phyloP scores from a whole-genome alignment of 2,888 invertebrate genomes.

The Desoria tigrina region DNA sequence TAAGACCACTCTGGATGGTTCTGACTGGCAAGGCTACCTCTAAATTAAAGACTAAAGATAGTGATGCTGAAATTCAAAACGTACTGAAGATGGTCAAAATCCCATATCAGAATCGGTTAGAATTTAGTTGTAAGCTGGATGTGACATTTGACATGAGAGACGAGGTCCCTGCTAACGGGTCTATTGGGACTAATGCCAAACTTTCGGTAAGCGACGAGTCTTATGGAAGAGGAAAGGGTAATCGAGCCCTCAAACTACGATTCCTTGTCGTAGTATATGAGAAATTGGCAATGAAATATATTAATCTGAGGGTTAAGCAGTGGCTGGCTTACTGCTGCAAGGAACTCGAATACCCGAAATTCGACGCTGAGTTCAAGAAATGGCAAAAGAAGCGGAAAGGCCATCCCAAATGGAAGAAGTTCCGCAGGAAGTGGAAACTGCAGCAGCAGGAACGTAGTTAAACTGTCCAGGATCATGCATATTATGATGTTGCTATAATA shows the following conservation, averaged over 20 bases:
- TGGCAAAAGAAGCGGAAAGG: background rate
- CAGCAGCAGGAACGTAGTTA: too few relatives aligned
- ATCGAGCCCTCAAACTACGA: background rate
- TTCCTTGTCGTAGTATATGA: constrained; percentile 13
- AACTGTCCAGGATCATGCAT: too few relatives aligned
- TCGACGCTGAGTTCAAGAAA: constrained; percentile 3
- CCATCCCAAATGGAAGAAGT: constrained; percentile 13
- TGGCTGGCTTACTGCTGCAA: constrained; percentile 6
- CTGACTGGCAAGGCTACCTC: background rate
- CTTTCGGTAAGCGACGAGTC: constrained; percentile 1
- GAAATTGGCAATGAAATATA: constrained; percentile 15
- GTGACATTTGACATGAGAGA: constrained; percentile 9
- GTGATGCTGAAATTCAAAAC: background rate
- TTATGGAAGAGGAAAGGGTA: background rate
- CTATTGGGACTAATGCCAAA: background rate
- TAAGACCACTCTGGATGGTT: background rate
- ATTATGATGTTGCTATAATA: too few relatives aligned
- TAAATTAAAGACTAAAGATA: background rate
- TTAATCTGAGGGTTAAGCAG: constrained; percentile 8
- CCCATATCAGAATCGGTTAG: background rate
- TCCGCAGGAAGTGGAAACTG: constrained; percentile 9
- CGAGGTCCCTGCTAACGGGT: background rate
- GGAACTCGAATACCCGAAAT: constrained; percentile 5
- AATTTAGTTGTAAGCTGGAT: constrained; percentile 8
- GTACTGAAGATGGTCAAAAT: background rate